Evolutionary conservation across 2,113 vertebrate species (phyloP).

Genomic region (Phoxinus phoxinus): DNA sequence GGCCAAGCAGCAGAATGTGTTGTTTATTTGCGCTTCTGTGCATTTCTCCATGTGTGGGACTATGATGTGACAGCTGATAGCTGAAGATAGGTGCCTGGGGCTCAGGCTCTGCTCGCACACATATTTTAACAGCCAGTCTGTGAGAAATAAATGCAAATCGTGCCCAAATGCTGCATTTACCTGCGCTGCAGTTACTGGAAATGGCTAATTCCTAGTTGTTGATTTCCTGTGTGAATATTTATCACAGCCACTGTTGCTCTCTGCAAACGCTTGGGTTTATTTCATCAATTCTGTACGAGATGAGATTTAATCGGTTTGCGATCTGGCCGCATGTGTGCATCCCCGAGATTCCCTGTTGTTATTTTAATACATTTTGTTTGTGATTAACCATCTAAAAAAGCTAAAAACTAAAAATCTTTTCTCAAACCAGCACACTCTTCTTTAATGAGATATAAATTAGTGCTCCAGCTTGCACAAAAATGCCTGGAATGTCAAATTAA

Average conservation of each 20-base stretch:
- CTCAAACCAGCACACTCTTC: not conserved
- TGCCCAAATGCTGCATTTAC: constrained; percentile 16
- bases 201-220: not conserved
- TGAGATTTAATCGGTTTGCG: not conserved
- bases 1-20: constrained; percentile 37
- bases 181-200: not conserved
- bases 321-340: not conserved
- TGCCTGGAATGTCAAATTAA: constrained; percentile 35
- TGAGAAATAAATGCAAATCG: constrained; percentile 26
- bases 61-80: constrained; percentile 24
- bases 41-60: constrained; percentile 23
- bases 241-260: not conserved
- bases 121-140: not conserved
- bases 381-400: constrained; percentile 7
- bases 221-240: constrained; percentile 15
- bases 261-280: not conserved
- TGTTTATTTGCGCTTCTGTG: constrained; percentile 35
- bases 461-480: not conserved
- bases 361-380: constrained; percentile 6
- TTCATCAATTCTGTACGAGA: not conserved
- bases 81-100: constrained; percentile 9
- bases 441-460: constrained; percentile 31
- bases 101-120: not conserved
- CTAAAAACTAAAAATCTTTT: not conserved
- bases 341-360: not conserved